These are phyloP conservation scores for Enoplosus armatus DNA, from an alignment of 2,797 vertebrate genomes.

Conservation along the genomic window DNA sequence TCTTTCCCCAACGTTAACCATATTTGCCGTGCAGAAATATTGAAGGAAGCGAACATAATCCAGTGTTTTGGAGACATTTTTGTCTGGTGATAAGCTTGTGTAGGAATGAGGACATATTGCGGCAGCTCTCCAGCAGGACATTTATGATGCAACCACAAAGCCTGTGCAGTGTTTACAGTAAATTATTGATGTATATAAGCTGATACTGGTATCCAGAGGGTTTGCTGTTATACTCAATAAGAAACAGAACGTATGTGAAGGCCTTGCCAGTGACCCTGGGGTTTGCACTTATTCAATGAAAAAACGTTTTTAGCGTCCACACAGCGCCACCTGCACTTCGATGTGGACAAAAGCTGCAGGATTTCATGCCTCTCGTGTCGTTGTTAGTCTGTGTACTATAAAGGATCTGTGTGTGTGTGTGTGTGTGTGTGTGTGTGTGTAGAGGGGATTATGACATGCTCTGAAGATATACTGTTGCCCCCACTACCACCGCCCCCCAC, in stretches of 20 bases:
- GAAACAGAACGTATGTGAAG: not conserved
- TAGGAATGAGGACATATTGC: not conserved
- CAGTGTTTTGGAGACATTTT: too few species aligned
- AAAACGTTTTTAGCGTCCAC: not conserved
- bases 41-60: not conserved
- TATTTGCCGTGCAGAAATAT: not conserved
- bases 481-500: not conserved
- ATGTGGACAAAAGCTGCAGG: conserved; percentile 1
- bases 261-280: not conserved
- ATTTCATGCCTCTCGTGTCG: conserved; percentile 16
- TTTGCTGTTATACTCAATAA: not conserved
- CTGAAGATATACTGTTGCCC: conserved; percentile 41
- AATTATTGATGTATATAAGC: conserved; percentile 21
- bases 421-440: conserved; percentile 13
- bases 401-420: not conserved
- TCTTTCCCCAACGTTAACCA: not conserved
- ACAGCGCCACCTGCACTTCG: not conserved
- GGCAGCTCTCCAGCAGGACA: not conserved
- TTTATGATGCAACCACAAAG: conserved; percentile 27
- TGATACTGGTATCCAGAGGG: not conserved
- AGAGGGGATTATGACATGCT: conserved; percentile 48
- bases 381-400: conserved; percentile 1
- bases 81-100: not conserved
- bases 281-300: not conserved
- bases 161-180: not conserved